These are phyloP conservation scores for Platyscapa corneri DNA, from an alignment of 1,140 invertebrate species.

Conservation along the genomic window DNA sequence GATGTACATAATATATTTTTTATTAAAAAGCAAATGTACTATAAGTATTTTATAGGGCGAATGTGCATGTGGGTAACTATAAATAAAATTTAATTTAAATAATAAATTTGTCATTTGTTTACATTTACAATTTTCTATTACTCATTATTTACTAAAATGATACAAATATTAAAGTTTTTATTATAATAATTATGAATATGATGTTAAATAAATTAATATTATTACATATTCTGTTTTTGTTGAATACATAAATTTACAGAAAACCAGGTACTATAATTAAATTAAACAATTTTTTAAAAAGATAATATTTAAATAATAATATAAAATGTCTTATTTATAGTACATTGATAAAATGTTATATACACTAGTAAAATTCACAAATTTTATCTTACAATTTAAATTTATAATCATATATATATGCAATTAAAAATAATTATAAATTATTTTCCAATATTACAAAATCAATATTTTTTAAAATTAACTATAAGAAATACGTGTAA, in stretches of 20 bases:
- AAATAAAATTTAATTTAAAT: constrained; percentile 58
- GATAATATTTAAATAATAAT: constrained; percentile 37
- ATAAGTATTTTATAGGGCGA: constrained; percentile 56
- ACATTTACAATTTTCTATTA: background rate
- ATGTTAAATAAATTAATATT: no score
- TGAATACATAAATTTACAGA: constrained; percentile 58
- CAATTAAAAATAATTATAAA: background rate
- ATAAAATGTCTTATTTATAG: background rate
- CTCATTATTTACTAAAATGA: background rate
- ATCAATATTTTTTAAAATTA: no score
- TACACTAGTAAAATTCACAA: background rate
- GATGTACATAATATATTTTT: constrained; percentile 62
- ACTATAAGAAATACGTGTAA: no score
- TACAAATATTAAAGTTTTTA: constrained; percentile 21
- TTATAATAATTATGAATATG: constrained; percentile 32
- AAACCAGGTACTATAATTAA: constrained; percentile 56
- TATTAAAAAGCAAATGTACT: constrained; percentile 56
- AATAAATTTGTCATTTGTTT: constrained; percentile 54
- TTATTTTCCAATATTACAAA: no score
- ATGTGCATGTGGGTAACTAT: constrained; percentile 59
- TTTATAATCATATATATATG: background rate
- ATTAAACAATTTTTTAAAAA: constrained; percentile 44
- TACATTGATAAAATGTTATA: constrained; percentile 4
- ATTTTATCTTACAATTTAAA: background rate
- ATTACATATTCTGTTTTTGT: no score